These are phyloP conservation scores for Holacanthus passer DNA, from an alignment of 2,113 vertebrate genomes.

Conservation along the genomic window DNA sequence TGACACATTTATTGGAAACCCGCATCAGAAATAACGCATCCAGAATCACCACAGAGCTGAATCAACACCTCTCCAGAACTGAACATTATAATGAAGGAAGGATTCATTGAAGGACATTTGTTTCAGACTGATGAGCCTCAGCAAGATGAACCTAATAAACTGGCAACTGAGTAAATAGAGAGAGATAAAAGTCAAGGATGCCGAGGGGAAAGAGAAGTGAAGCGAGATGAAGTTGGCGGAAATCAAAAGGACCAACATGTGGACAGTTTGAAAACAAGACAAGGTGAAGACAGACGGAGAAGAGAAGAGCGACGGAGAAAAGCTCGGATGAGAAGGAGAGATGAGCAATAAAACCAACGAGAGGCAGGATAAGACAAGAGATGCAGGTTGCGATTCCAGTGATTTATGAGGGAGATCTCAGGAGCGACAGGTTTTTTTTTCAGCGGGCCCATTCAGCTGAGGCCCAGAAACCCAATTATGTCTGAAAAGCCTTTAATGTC, in stretches of 20 bases:
- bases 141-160: not conserved
- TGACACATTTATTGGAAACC: not conserved
- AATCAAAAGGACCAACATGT: not conserved
- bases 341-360: not conserved
- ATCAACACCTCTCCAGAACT: not conserved
- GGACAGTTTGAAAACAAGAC: not conserved
- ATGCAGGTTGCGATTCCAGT: slow-evolving; percentile 45
- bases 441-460: slow-evolving; percentile 23
- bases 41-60: not conserved
- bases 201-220: not conserved
- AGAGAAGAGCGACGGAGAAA: not conserved
- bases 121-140: not conserved
- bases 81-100: not conserved
- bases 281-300: not conserved
- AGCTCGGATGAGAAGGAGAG: not conserved
- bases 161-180: not conserved
- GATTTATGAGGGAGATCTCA: slow-evolving; percentile 54
- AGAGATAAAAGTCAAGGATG: not conserved
- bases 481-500: slow-evolving; percentile 64
- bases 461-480: slow-evolving; percentile 65
- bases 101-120: not conserved
- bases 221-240: not conserved
- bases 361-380: slow-evolving; percentile 4
- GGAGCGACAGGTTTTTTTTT: slow-evolving; percentile 8
- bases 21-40: not conserved